Conservation (phyloP, 2,888 invertebrate species). For the Cephus sareptanus region DNA sequence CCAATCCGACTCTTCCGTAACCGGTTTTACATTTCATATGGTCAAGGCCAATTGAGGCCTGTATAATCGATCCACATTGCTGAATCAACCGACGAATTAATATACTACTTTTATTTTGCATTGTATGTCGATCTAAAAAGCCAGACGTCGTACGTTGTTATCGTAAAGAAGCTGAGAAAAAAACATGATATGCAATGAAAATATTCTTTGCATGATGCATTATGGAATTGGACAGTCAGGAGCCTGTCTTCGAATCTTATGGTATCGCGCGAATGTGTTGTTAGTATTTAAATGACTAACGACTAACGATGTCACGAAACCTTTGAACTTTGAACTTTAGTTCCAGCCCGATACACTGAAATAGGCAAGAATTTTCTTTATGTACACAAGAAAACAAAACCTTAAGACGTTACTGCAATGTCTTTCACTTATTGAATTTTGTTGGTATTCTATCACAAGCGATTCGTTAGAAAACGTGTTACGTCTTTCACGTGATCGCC, state of each 20-base stretch:
- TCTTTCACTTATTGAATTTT: neutral
- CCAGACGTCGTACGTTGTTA: neutral
- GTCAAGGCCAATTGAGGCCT: conserved; percentile 13
- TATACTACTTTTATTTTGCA: neutral
- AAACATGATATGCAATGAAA: neutral
- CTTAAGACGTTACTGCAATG: neutral
- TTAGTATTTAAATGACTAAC: neutral
- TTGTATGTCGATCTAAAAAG: neutral
- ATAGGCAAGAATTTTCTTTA: neutral
- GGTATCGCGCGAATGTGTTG: neutral
- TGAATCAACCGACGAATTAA: neutral
- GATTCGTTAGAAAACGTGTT: too few species aligned
- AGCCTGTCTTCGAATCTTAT: neutral
- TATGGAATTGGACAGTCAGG: neutral
- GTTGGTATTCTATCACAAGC: too few species aligned
- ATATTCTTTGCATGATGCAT: neutral
- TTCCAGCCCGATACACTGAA: neutral
- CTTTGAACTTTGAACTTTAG: neutral
- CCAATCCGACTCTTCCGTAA: conserved; percentile 18
- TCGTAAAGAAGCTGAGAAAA: neutral
- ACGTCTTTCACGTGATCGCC: too few species aligned
- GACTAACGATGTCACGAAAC: neutral
- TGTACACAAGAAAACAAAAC: neutral
- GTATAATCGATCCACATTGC: neutral
- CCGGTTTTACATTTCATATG: conserved; percentile 13